Evolutionary conservation across 2,113 vertebrate genomes (phyloP).

Genomic region (Erythrolamprus reginae): DNA sequence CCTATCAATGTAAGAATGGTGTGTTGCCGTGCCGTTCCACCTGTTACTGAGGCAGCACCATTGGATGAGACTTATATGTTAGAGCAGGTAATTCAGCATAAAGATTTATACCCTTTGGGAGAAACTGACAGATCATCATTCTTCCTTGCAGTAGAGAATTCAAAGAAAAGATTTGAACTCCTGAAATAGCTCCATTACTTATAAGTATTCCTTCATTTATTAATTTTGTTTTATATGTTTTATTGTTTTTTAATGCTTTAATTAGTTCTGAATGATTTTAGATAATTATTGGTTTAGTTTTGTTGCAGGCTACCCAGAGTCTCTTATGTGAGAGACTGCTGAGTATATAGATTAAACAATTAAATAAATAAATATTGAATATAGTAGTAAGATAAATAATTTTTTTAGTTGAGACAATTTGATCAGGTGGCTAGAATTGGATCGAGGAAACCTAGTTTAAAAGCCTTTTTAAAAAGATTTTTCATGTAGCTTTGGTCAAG

Average conservation of each 20-base stretch:
- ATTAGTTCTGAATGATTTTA: not conserved
- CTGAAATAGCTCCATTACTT: not conserved
- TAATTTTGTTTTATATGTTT: not conserved
- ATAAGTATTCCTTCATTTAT: not conserved
- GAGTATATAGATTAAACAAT: not conserved
- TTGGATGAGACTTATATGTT: slow-evolving; percentile 61
- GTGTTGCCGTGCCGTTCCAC: slow-evolving; percentile 80
- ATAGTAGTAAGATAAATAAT: not conserved
- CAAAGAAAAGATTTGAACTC: not conserved
- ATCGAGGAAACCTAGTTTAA: not conserved
- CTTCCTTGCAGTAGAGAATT: not conserved
- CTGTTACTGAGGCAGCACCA: slow-evolving; percentile 58
- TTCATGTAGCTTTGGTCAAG: not conserved
- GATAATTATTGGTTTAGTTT: not conserved
- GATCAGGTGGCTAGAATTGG: not conserved
- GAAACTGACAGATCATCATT: not conserved
- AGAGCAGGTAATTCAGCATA: slow-evolving; percentile 63
- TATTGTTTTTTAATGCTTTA: not conserved
- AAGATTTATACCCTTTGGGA: not conserved
- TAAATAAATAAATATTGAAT: not conserved
- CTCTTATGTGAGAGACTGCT: not conserved
- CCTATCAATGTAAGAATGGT: slow-evolving; percentile 86
- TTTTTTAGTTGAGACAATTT: not conserved
- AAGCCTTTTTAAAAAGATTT: not conserved
- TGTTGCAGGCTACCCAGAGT: not conserved